Percentiles rank a stretch among this genome's conserved stretches.
Conservation (phyloP, 2,797 vertebrate genomes). For the Hippocampus kuda region DNA sequence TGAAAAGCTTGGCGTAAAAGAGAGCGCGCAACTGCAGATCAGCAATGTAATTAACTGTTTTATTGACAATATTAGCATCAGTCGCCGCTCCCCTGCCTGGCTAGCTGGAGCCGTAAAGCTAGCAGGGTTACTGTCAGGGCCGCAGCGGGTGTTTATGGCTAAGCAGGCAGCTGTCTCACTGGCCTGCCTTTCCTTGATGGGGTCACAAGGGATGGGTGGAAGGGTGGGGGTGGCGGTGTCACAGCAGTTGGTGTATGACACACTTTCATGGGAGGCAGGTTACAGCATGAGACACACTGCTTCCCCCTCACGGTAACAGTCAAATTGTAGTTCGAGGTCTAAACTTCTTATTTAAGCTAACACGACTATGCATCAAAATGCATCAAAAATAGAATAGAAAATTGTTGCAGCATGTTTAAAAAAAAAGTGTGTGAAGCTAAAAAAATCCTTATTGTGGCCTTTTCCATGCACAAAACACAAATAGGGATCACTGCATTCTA, state of each 20-base stretch:
- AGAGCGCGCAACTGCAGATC: conserved; percentile 4
- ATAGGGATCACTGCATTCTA: too few relatives aligned
- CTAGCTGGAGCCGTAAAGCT: conserved; percentile 20
- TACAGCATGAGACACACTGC: conserved; percentile 12
- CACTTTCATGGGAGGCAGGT: conserved; percentile 22
- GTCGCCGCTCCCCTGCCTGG: conserved; percentile 11
- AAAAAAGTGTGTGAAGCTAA: too few relatives aligned
- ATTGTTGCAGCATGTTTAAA: too few relatives aligned
- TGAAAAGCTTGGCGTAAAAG: conserved; percentile 16
- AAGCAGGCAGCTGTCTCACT: conserved; percentile 50
- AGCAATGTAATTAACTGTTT: conserved; percentile 15
- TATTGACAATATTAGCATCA: conserved; percentile 12
- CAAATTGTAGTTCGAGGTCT: not conserved
- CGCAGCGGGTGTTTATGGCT: conserved; percentile 32
- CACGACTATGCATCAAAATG: too few relatives aligned
- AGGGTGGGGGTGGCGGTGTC: conserved; percentile 15
- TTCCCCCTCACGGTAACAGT: conserved; percentile 52
- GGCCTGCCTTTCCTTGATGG: conserved; percentile 32
- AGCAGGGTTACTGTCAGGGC: conserved; percentile 35
- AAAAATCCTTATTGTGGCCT: too few relatives aligned
- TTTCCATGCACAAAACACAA: too few relatives aligned
- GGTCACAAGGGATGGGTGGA: conserved; percentile 22
- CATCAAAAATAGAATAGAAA: too few relatives aligned
- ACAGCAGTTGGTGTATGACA: conserved; percentile 45
- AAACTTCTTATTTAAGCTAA: not conserved